Evolutionary conservation across 1,140 invertebrate species (phyloP).

Genomic region (Macrostomum lignano): DNA sequence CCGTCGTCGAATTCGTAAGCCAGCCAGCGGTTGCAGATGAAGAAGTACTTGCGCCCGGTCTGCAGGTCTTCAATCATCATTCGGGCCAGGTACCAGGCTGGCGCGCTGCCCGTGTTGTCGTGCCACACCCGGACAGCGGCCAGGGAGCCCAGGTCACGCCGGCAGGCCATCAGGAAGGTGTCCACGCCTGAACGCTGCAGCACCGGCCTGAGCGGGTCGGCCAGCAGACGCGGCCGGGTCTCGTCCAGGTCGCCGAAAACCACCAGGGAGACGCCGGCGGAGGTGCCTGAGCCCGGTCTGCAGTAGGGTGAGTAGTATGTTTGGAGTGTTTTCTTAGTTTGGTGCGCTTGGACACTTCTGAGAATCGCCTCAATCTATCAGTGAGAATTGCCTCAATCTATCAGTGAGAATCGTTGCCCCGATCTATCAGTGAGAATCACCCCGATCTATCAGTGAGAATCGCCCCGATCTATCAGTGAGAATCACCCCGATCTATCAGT

Average conservation of each 20-base stretch:
- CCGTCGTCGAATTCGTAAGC: slow-evolving; percentile 8
- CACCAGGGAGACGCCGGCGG: slow-evolving; percentile 14
- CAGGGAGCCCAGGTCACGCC: slow-evolving; percentile 10
- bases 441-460: no score
- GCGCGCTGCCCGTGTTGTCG: slow-evolving; percentile 7
- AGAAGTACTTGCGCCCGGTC: slow-evolving; percentile 8
- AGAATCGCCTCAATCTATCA: no score
- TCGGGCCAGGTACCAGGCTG: slow-evolving; percentile 7
- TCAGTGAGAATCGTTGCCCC: no score
- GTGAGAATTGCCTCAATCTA: no score
- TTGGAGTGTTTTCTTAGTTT: not conserved
- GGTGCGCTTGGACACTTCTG: not conserved
- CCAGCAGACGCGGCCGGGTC: slow-evolving; percentile 12
- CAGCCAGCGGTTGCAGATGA: slow-evolving; percentile 8
- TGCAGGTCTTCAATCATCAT: slow-evolving; percentile 8
- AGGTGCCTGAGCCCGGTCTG: slow-evolving; percentile 9
- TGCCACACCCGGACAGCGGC: slow-evolving; percentile 10
- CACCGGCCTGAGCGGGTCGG: slow-evolving; percentile 12
- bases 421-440: no score
- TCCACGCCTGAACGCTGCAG: slow-evolving; percentile 10
- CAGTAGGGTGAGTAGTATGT: not conserved
- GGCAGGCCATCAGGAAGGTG: slow-evolving; percentile 11
- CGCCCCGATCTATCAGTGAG: no score
- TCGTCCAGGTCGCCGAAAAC: slow-evolving; percentile 13
- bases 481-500: no score